Base-by-base conservation (phyloP, 2,888 invertebrate species). In the Thymelicus acteon region DNA sequence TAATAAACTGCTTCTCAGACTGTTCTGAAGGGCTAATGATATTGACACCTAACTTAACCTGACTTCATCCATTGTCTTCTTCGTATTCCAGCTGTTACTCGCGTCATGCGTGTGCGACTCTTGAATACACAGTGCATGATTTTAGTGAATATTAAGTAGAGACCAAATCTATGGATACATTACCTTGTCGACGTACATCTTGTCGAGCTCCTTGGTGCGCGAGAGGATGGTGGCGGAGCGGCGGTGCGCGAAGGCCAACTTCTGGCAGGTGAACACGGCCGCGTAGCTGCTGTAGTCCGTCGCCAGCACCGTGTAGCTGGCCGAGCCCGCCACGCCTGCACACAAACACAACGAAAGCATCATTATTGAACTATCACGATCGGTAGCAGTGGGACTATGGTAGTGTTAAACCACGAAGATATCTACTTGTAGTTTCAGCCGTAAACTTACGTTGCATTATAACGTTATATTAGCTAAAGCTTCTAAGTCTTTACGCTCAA, bases 191-290 rank as follows among this genome's bases (percentile, higher is more conserved):
- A 96, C 78, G 74, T 94, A 96, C 63, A 95, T 94, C 83, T 95
- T 96, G 76, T 97, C 97, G 63, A 97, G 92, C 49, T 96, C 96
- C 75, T 95, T 95, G 19, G 93, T 95, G 65, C 97, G 95, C 0
- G 97, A 97, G n/a, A 97, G 92, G 75, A 98, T 97, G 66, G 97
- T 97, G 0, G 97, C 97, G 0, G 97, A 97, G 73, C 96, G 95
- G 5, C 97, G 94, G 85, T 97, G 96, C 0, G 96, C 96, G 78
- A 97, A 96, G 0, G 96, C 94, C 13, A 97, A 82, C 80, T 96
- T 96, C 86, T 97, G 97, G 79, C 97, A 97, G 0, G 97, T 96
- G 87, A 96, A 97, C 64, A 97, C 94, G 0, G 95, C 97, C 0
- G 97, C 97, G 81, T 96, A 97, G 0, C 93, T 95, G 0, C 91